These are phyloP conservation scores for Synanthedon myopaeformis DNA, from an alignment of 2,888 invertebrate genomes.

Conservation along the genomic window DNA sequence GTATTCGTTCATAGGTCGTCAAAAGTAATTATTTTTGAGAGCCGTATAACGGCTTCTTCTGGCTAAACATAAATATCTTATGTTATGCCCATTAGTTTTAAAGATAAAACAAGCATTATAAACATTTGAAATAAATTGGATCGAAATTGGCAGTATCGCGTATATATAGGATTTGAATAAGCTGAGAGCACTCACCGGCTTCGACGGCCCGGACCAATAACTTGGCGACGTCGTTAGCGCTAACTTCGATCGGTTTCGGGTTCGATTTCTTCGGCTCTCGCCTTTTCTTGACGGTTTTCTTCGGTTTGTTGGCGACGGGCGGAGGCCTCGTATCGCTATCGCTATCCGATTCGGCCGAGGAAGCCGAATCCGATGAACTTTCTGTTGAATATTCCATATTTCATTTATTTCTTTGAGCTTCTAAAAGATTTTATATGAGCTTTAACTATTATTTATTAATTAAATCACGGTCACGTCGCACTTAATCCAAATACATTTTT, in stretches of 20 bases:
- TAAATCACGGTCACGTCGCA: background rate
- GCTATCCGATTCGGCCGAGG: conserved; percentile 27
- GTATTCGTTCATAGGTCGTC: too few species aligned
- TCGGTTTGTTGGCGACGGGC: conserved; percentile 20
- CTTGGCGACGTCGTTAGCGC: conserved; percentile 49
- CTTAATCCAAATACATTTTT: too few species aligned
- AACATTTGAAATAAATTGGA: too few species aligned
- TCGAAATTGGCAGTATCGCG: background rate
- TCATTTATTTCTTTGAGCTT: background rate
- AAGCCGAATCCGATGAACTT: conserved; percentile 31
- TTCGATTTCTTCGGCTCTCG: conserved; percentile 15
- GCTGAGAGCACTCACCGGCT: conserved; percentile 33
- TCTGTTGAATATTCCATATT: conserved; percentile 13
- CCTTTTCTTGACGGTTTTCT: conserved; percentile 11
- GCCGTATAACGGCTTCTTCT: too few species aligned
- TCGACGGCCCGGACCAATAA: conserved; percentile 51
- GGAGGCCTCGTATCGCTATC: conserved; percentile 19
- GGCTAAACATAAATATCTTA: too few species aligned
- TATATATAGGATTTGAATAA: background rate
- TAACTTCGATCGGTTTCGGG: conserved; percentile 32
- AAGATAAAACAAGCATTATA: too few species aligned
- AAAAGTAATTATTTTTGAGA: too few species aligned
- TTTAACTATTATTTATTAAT: background rate
- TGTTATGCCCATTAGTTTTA: too few species aligned
- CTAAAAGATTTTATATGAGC: background rate